phyloP scores from a whole-genome alignment of 2,888 invertebrate genomes.

The Yponomeuta cagnagella region DNA sequence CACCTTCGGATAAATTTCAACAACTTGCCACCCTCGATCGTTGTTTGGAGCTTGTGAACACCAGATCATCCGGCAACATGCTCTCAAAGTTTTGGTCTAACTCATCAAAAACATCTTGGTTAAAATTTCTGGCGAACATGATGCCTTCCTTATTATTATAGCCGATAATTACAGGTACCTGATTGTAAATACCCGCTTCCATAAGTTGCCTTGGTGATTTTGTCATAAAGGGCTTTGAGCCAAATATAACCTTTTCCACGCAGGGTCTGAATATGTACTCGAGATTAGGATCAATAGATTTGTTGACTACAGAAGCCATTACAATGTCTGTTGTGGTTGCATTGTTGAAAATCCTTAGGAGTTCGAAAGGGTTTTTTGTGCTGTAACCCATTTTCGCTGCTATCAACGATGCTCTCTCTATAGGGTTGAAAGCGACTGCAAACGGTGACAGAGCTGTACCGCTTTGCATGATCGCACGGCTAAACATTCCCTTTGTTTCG shows the following conservation, averaged over 20 bases:
- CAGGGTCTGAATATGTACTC: slow-evolving; percentile 19
- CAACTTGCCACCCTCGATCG: slow-evolving; percentile 24
- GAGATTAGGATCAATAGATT: neutral
- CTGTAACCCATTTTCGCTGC: slow-evolving; percentile 22
- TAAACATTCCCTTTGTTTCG: slow-evolving; percentile 21
- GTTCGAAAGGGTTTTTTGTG: slow-evolving; percentile 23
- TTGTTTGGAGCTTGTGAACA: slow-evolving; percentile 19
- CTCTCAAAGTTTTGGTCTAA: slow-evolving; percentile 16
- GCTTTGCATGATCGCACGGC: slow-evolving; percentile 24
- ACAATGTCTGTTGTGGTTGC: slow-evolving; percentile 20
- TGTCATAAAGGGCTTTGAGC: slow-evolving; percentile 19
- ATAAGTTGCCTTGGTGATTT: slow-evolving; percentile 20
- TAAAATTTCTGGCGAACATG: slow-evolving; percentile 25
- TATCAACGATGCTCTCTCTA: slow-evolving; percentile 21
- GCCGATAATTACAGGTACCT: slow-evolving; percentile 32
- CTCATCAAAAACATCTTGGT: slow-evolving; percentile 3
- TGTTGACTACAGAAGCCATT: slow-evolving; percentile 19
- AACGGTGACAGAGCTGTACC: slow-evolving; percentile 23
- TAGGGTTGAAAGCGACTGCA: slow-evolving; percentile 19
- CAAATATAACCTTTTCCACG: slow-evolving; percentile 15
- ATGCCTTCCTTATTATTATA: slow-evolving; percentile 39
- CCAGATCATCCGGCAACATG: slow-evolving; percentile 18
- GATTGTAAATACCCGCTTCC: slow-evolving; percentile 21
- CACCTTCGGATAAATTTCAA: too few species aligned
- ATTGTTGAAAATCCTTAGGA: slow-evolving; percentile 22